Base-by-base conservation (phyloP, 2,888 invertebrate genomes). In the Trilocha varians region DNA sequence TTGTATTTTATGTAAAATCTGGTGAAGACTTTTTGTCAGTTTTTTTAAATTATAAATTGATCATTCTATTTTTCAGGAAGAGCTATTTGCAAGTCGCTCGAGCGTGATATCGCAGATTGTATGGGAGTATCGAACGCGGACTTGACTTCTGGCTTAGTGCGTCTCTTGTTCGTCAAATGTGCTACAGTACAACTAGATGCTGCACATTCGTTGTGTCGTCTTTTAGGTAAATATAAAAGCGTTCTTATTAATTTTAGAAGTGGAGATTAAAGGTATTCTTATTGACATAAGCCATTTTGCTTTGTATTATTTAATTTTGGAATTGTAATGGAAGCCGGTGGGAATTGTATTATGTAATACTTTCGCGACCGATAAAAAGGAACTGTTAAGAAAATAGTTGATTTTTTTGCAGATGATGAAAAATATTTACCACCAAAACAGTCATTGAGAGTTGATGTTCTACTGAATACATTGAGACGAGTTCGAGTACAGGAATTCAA, bases 21-120 rank as follows among this genome's bases (percentile, higher is more conserved):
- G n/a, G n/a, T n/a, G n/a, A n/a, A n/a, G n/a, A n/a, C n/a, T n/a
- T n/a, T n/a, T n/a, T n/a, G n/a, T n/a, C n/a, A n/a, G n/a, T n/a
- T n/a, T n/a, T n/a, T n/a, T n/a, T n/a, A n/a, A n/a, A n/a, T 3
- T 25, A 9, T 25, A 8, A 25, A 25, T 25, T 25, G 2, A 25
- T 25, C 6, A 8, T 17, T n/a, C n/a, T n/a, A n/a, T n/a, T n/a
- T 71, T 44, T 50, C 87, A 66, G 91, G 91, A 0, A 86, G 89
- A 63, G 87, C 89, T 2, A 77, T 92, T 38, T 82, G 89, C 47
- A 88, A 88, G 57, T 88, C 91, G 15, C 67, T 91, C 13, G 91
- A 92, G 63, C 86, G 87, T 0, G 91, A 91, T 49, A 84, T 89
- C 57, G 89, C 89, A 1, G 76, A 84, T 36, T 82, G 86, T 45